Base-by-base conservation (phyloP, 1,140 invertebrate species). In the Ceratosolen fusciceps region DNA sequence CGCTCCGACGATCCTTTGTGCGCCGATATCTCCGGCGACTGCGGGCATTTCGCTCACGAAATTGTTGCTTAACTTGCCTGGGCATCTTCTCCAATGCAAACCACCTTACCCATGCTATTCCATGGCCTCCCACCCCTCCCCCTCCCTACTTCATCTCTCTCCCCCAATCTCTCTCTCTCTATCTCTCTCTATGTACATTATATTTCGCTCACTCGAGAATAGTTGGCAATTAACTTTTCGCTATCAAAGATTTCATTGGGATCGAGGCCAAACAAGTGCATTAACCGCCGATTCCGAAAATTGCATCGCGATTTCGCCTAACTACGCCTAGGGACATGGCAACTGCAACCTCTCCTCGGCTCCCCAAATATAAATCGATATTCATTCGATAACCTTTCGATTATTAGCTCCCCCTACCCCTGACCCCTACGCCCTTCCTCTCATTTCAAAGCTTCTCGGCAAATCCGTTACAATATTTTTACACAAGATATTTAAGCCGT, bases 31-130 rank as follows among this genome's bases (percentile, higher is more conserved):
- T 14, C 34, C 5, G 29, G 29, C 29, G 21, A 62, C 65, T 43
- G 21, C n/a, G 34, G 16, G 9, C 21, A 39, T 24, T 24, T 9
- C 65, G 19, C 39, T 24, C 37, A 3, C 10, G 37, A 67, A 67
- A 67, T 67, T 67, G 65, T 67, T 67, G 65, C 37, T 34, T n/a
- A 62, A 62, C 65, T 67, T n/a, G 65, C 31, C 65, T 3, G 37
- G 31, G 37, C 24, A 58, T 62, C 58, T 62, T 62, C 2, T 29
- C 16, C 2, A 31, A 29, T 16, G 16, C 26, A 19, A 62, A 62
- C 58, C 19, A 3, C 29, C 29, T 62, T 31, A 29, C 16, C 58
- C 8, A 16, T 34, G 29, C 14, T 62, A 62, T 34, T 62, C 34
- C n/a, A n/a, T n/a, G n/a, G n/a, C n/a, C n/a, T n/a, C n/a, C n/a